These are phyloP conservation scores for Myripristis murdjan DNA, from an alignment of 2,797 vertebrate species.

Conservation along the genomic window DNA sequence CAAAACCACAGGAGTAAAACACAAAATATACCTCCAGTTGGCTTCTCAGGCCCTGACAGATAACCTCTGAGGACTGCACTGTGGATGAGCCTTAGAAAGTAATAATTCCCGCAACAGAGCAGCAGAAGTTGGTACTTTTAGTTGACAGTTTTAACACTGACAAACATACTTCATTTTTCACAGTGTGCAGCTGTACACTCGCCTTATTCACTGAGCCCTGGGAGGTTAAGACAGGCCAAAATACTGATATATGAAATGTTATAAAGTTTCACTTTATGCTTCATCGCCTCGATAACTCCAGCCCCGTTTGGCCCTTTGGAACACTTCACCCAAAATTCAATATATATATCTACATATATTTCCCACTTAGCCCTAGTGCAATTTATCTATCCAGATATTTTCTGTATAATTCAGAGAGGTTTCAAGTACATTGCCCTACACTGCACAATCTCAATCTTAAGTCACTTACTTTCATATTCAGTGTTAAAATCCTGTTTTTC, in stretches of 20 bases:
- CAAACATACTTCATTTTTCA: neutral
- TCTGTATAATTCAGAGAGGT: no score
- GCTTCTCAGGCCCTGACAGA: slow-evolving; percentile 82
- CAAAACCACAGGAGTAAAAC: slow-evolving; percentile 9
- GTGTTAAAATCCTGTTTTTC: no score
- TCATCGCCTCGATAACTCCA: no score
- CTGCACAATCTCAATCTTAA: no score
- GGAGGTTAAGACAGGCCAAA: neutral
- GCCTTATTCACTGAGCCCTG: neutral
- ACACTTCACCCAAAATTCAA: no score
- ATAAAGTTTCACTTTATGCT: neutral
- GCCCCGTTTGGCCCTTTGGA: neutral
- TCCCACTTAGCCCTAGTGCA: no score
- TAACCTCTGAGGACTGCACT: slow-evolving; percentile 38
- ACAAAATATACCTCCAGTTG: slow-evolving; percentile 3
- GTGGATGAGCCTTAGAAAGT: neutral
- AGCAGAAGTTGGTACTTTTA: neutral
- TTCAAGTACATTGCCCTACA: no score
- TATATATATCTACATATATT: no score
- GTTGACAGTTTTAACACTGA: neutral
- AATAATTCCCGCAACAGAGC: neutral
- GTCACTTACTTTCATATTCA: no score
- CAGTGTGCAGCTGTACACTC: neutral
- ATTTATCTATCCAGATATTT: no score
- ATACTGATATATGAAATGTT: neutral